These are phyloP conservation scores for Crotophaga sulcirostris DNA, from an alignment of 2,113 vertebrate genomes.

Conservation along the genomic window DNA sequence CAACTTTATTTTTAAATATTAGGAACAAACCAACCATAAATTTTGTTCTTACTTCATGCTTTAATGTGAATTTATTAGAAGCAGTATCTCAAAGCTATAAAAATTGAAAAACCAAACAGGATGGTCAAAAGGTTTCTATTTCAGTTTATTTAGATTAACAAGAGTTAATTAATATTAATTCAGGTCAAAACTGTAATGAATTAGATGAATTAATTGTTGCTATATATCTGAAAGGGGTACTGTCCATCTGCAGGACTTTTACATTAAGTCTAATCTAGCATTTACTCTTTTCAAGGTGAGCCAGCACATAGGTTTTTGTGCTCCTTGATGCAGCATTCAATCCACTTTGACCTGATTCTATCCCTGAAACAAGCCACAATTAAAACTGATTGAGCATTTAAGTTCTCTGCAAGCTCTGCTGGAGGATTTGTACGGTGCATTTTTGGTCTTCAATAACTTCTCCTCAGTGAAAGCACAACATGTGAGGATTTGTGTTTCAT, in stretches of 20 bases:
- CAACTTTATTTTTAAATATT: neutral
- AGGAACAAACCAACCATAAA: neutral
- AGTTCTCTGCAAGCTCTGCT: neutral
- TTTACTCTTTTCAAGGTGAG: neutral
- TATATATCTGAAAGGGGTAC: neutral
- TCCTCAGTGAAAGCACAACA: neutral
- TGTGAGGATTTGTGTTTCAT: neutral
- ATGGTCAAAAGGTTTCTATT: neutral
- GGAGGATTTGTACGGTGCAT: neutral
- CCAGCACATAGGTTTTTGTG: neutral
- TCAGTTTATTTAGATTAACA: neutral
- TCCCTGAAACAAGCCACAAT: neutral
- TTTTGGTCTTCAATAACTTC: neutral
- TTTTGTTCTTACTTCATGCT: neutral
- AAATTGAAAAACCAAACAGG: neutral
- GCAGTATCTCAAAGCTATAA: neutral
- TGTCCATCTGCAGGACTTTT: neutral
- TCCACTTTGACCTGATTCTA: neutral
- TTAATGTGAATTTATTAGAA: neutral
- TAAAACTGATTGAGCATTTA: neutral
- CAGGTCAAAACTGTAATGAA: neutral
- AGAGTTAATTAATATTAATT: neutral
- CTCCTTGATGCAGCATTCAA: neutral
- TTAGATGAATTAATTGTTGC: neutral
- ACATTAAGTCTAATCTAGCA: neutral